Conservation (phyloP, 2,113 vertebrate species). For the Sebastes schlegelii region DNA sequence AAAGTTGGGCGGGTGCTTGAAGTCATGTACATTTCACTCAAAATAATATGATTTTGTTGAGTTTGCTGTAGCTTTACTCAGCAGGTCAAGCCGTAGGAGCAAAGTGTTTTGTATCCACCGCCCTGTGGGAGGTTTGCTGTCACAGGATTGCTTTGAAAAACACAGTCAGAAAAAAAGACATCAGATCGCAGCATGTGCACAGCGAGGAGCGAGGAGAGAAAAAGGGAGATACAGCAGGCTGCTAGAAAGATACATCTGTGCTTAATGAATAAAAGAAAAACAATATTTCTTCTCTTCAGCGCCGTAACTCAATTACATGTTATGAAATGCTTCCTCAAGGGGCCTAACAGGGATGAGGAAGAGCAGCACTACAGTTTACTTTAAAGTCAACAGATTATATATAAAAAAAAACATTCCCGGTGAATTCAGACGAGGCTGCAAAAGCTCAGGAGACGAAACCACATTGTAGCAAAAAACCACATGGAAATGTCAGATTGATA, state of each 20-base stretch:
- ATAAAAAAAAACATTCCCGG: background rate
- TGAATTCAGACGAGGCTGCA: background rate
- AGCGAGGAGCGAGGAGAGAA: background rate
- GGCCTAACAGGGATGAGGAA: background rate
- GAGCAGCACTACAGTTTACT: background rate
- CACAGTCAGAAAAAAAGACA: background rate
- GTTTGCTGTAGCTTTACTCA: slow-evolving; percentile 17
- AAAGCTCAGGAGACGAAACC: background rate
- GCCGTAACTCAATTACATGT: background rate
- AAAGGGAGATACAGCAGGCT: background rate
- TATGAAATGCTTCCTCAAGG: slow-evolving; percentile 15
- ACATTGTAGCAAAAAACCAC: background rate
- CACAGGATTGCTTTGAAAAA: slow-evolving; percentile 4
- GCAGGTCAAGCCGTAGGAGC: slow-evolving; percentile 1
- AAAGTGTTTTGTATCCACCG: slow-evolving; percentile 19
- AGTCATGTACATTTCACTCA: background rate
- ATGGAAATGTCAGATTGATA: slow-evolving; percentile 35
- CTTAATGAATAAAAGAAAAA: slow-evolving; percentile 19
- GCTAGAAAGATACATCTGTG: background rate
- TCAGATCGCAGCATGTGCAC: slow-evolving; percentile 12
- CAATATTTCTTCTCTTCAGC: background rate
- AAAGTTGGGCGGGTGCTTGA: background rate
- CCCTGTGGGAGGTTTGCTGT: slow-evolving; percentile 23
- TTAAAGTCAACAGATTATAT: slow-evolving; percentile 5
- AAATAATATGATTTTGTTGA: background rate